phyloP scores from a whole-genome alignment of 2,888 invertebrate species.

The Sinohyriopsis cumingii region DNA sequence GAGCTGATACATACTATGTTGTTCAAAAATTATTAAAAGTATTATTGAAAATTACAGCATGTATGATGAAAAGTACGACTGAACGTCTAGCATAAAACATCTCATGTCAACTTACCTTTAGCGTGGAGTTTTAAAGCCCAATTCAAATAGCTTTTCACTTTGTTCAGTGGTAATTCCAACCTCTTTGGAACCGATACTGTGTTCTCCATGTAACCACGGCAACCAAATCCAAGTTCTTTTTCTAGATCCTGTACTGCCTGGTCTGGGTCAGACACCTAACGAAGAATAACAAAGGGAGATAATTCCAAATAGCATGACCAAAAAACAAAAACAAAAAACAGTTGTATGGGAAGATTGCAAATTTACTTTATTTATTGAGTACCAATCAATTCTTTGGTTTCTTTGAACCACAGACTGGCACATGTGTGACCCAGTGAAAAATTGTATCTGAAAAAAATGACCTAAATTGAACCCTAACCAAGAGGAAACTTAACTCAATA shows the following conservation, averaged over 20 bases:
- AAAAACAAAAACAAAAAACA: neutral
- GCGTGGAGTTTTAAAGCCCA: conserved; percentile 53
- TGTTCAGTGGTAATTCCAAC: conserved; percentile 53
- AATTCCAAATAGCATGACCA: too few relatives aligned
- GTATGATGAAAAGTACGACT: too few relatives aligned
- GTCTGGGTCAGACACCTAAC: conserved; percentile 52
- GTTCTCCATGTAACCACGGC: conserved; percentile 56
- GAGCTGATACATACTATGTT: too few relatives aligned
- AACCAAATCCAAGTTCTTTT: conserved; percentile 45
- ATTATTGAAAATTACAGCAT: too few relatives aligned
- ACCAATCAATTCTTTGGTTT: neutral
- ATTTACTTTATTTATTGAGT: neutral
- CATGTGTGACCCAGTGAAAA: too few relatives aligned
- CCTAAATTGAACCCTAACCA: too few relatives aligned
- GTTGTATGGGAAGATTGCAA: neutral
- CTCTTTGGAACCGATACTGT: conserved; percentile 61
- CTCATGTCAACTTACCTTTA: conserved; percentile 43
- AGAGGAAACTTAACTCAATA: too few relatives aligned
- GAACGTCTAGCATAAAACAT: too few relatives aligned
- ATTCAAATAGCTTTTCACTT: conserved; percentile 58
- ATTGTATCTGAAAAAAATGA: too few relatives aligned
- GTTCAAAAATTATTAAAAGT: too few relatives aligned
- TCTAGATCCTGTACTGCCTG: conserved; percentile 61
- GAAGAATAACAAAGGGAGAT: neutral
- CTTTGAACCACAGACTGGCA: neutral